phyloP scores from a whole-genome alignment of 1,140 invertebrate species.

The Nasonia giraulti region DNA sequence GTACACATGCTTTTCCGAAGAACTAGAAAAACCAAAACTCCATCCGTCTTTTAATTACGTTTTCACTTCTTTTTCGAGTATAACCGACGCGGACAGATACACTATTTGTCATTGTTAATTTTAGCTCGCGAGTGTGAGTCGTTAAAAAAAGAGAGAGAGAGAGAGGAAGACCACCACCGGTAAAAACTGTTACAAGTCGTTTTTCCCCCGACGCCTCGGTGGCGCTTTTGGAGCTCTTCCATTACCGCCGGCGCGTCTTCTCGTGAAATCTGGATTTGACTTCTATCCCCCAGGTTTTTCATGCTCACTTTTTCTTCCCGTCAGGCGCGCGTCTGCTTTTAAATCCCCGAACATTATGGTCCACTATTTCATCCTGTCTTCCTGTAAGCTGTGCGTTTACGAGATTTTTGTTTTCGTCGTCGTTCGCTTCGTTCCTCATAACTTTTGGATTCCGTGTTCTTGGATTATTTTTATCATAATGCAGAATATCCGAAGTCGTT shows the following conservation, averaged over 20 bases:
- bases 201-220: background rate
- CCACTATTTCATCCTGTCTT: background rate
- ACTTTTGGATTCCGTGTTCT: no score
- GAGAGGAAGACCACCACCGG: background rate
- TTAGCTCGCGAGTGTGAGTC: constrained; percentile 35
- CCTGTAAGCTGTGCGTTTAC: background rate
- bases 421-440: background rate
- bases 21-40: constrained; percentile 17
- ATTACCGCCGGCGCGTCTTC: background rate
- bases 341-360: constrained; percentile 21
- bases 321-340: constrained; percentile 24
- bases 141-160: background rate
- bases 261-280: constrained; percentile 40
- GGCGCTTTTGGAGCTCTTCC: background rate
- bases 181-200: constrained; percentile 13
- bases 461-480: no score
- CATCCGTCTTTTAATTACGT: constrained; percentile 37
- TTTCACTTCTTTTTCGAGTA: background rate
- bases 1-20: constrained; percentile 17
- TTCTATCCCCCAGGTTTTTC: constrained; percentile 20
- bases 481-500: no score
- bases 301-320: constrained; percentile 16
- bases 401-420: background rate
- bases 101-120: constrained; percentile 43
- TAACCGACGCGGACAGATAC: background rate